Evolutionary conservation across 1,140 invertebrate genomes (phyloP).

Genomic region (Parapsyche elsis): DNA sequence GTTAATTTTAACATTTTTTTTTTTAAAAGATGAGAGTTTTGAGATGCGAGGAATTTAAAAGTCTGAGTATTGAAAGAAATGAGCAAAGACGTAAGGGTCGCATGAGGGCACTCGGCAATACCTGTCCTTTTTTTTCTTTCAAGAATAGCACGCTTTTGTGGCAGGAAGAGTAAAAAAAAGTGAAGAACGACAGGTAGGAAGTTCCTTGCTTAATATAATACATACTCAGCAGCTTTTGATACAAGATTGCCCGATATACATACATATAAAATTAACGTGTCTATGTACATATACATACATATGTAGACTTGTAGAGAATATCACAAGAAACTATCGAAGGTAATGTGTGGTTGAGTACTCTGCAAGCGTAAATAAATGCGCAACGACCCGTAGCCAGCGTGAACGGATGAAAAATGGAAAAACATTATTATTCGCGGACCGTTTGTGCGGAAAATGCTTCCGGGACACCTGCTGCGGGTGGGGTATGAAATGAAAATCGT

Average conservation of each 20-base stretch:
- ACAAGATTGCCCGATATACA: too few species aligned
- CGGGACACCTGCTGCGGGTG: constrained; percentile 23
- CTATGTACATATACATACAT: too few species aligned
- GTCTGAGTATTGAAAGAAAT: constrained; percentile 14
- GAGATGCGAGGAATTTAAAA: background rate
- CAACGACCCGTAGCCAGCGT: too few species aligned
- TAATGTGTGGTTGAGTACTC: too few species aligned
- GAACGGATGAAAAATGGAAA: constrained; percentile 36
- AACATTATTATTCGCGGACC: constrained; percentile 39
- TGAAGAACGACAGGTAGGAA: background rate
- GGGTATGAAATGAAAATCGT: constrained; percentile 36
- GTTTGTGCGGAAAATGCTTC: constrained; percentile 27
- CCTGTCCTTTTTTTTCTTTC: constrained; percentile 24
- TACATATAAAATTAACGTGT: too few species aligned
- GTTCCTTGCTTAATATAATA: background rate
- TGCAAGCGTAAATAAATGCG: too few species aligned
- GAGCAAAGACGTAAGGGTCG: constrained; percentile 41
- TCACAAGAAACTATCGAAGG: too few species aligned
- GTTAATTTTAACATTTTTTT: background rate
- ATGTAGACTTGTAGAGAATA: too few species aligned
- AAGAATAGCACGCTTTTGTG: constrained; percentile 2
- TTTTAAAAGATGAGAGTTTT: background rate
- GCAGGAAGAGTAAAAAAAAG: background rate
- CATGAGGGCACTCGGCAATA: constrained; percentile 30
- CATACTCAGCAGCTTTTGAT: too few species aligned